Percentiles rank a stretch among this genome's conserved stretches.
phyloP scores from a whole-genome alignment of 2,113 vertebrate species.

The Deroptyus accipitrinus region DNA sequence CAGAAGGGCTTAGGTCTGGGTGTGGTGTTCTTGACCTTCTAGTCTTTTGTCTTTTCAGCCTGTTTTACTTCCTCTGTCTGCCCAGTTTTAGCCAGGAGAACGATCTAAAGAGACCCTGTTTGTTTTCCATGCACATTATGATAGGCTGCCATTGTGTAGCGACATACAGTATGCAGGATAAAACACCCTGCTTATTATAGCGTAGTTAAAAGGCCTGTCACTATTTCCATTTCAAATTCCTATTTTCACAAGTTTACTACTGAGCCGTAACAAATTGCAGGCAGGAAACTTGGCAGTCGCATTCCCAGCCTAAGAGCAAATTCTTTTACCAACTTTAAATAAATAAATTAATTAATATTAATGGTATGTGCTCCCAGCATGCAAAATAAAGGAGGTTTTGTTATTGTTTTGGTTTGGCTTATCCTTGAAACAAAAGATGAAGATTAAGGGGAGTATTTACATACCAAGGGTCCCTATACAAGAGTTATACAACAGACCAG shows the following conservation, averaged over 20 bases:
- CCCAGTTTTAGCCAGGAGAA: slow-evolving; percentile 45
- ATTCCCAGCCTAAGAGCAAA: slow-evolving; percentile 64
- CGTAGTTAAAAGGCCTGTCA: slow-evolving; percentile 69
- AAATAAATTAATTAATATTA: slow-evolving; percentile 74
- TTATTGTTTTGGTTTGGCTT: slow-evolving; percentile 52
- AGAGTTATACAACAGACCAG: neutral
- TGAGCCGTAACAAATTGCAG: slow-evolving; percentile 73
- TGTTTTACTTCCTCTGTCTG: slow-evolving; percentile 67
- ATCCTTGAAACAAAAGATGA: slow-evolving; percentile 41
- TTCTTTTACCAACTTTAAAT: slow-evolving; percentile 66
- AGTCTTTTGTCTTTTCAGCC: slow-evolving; percentile 68
- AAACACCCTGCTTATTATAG: slow-evolving; percentile 69
- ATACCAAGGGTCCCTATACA: neutral
- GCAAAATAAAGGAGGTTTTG: slow-evolving; percentile 47
- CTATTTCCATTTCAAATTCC: slow-evolving; percentile 75
- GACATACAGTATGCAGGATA: slow-evolving; percentile 60
- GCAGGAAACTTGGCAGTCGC: slow-evolving; percentile 74
- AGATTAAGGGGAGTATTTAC: slow-evolving; percentile 18
- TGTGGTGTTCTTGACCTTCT: slow-evolving; percentile 68
- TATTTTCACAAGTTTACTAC: slow-evolving; percentile 73
- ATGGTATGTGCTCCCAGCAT: slow-evolving; percentile 59
- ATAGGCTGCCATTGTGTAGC: slow-evolving; percentile 71
- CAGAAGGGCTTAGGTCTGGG: slow-evolving; percentile 56
- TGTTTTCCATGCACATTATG: slow-evolving; percentile 57
- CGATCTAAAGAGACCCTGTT: slow-evolving; percentile 50